Percentiles rank a stretch among this genome's conserved stretches.
Conservation (phyloP, 2,888 invertebrate genomes). For the Eilema caniola region DNA sequence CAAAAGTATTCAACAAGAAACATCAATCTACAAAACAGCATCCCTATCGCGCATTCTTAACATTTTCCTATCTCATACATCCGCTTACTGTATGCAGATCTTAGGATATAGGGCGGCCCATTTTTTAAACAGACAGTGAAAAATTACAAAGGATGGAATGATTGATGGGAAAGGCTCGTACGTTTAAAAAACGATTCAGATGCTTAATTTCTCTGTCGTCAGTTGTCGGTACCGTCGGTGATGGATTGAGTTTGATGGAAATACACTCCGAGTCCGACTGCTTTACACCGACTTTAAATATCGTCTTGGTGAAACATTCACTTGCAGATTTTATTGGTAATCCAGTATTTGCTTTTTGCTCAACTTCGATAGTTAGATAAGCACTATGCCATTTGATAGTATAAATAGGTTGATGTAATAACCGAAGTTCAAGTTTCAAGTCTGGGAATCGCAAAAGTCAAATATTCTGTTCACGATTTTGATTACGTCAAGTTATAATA, state of each 20-base stretch:
- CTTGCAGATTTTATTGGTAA: conserved; percentile 1
- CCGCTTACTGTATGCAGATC: conserved; percentile 40
- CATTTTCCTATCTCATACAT: conserved; percentile 21
- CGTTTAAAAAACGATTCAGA: conserved; percentile 80
- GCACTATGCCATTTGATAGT: too few relatives aligned
- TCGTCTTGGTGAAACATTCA: neutral
- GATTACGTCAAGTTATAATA: too few relatives aligned
- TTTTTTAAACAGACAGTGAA: conserved; percentile 74
- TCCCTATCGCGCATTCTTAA: neutral
- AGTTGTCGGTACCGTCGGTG: conserved; percentile 69
- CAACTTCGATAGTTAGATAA: neutral
- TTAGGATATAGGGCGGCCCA: conserved; percentile 38
- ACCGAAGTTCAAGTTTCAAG: too few relatives aligned
- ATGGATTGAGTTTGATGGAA: conserved; percentile 68
- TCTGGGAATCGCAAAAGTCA: neutral
- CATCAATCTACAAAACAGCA: conserved; percentile 10
- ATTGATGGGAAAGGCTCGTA: conserved; percentile 73
- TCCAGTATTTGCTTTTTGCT: neutral
- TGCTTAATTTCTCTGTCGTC: conserved; percentile 82
- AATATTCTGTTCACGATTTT: neutral
- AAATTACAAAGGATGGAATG: conserved; percentile 75
- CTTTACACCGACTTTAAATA: conserved; percentile 3
- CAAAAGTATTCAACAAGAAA: neutral
- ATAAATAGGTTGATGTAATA: too few relatives aligned
- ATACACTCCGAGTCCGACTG: conserved; percentile 35